A percentile compares a stretch with the other conserved stretches of the same genome.
These are phyloP conservation scores for Drosophila arawakana DNA, from an alignment of 1,140 invertebrate genomes.

Conservation along the genomic window DNA sequence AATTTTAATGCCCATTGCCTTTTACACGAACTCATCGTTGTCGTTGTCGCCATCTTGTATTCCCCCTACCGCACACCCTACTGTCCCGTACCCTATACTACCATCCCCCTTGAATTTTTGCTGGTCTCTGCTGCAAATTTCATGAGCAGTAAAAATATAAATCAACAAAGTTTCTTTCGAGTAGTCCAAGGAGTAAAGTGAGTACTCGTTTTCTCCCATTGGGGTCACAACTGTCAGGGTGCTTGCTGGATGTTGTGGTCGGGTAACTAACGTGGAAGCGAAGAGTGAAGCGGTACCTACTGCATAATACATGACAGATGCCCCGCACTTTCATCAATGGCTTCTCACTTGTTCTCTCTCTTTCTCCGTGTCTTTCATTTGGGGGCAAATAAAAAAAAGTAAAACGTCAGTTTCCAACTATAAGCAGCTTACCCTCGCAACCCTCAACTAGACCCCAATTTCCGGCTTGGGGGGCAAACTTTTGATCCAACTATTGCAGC, in stretches of 20 bases:
- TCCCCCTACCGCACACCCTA: neutral
- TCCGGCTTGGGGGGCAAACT: neutral
- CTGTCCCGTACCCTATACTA: neutral
- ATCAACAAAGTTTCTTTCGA: constrained; percentile 70
- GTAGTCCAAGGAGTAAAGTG: constrained; percentile 23
- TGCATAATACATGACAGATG: constrained; percentile 45
- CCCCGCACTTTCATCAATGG: constrained; percentile 37
- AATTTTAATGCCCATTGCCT: constrained; percentile 74
- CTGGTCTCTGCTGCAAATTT: constrained; percentile 52
- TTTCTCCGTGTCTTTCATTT: neutral
- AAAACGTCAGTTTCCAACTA: neutral
- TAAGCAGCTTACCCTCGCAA: constrained; percentile 56
- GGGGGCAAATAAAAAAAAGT: neutral
- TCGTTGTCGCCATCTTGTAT: constrained; percentile 13
- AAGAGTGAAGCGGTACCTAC: constrained; percentile 6
- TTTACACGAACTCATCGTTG: constrained; percentile 30
- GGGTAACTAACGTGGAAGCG: neutral
- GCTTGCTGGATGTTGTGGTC: constrained; percentile 33
- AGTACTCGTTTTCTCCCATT: constrained; percentile 4
- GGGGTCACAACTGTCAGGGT: constrained; percentile 34
- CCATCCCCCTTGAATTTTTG: neutral
- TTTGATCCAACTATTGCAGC: constrained; percentile 3
- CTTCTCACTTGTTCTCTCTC: constrained; percentile 5
- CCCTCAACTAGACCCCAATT: constrained; percentile 8
- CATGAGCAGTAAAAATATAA: constrained; percentile 75